Evolutionary conservation across 2,113 vertebrate genomes (phyloP), one percentile per base, ranked within the genome.

Genomic region (Mormyrus lacerda): DNA sequence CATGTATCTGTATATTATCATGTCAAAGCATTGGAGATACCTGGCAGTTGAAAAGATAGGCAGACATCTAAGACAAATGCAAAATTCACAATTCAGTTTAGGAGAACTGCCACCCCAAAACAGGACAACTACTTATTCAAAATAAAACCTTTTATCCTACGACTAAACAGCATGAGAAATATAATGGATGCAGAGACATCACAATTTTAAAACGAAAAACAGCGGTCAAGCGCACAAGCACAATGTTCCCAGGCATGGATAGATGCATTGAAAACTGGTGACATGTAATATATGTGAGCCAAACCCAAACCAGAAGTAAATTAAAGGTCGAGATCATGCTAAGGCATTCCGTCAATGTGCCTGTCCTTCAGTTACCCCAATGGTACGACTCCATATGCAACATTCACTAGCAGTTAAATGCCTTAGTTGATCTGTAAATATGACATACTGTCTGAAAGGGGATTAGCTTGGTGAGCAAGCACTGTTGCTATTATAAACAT

Each of bases 401-500:
- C 73, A 51, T 50, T 50, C 31, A 24, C 76, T 39, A 44, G 27
- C 5, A 83, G 47, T 83, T 76, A 42, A 42, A 50, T 84, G 76
- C 48, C 50, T 89, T 73, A 83, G 76, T 76, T 89, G 76, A 35
- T 35, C 39, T 84, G 88, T 84, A 44, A 55, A 89, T 89, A 85
- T 85, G 69, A 47, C 55, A n/a, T 58, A 85, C 45, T 76, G n/a
- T 73, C 24, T 65, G 55, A 35, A 53, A 73, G n/a, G 58, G 55
- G 88, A 89, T 87, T 88, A 89, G 45, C 87, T 85, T 73, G 31
- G 76, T 55, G 73, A 87, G 89, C 83, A 61, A 83, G 15, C 51
- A 87, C 82, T 69, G 53, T 88, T 87, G 48, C 90, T 85, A 85
- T 47, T 79, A 82, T 91, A 88, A 89, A 91, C 88, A 84, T 89